Conservation (phyloP, 2,113 vertebrate species). For the Boleophthalmus pectinirostris region DNA sequence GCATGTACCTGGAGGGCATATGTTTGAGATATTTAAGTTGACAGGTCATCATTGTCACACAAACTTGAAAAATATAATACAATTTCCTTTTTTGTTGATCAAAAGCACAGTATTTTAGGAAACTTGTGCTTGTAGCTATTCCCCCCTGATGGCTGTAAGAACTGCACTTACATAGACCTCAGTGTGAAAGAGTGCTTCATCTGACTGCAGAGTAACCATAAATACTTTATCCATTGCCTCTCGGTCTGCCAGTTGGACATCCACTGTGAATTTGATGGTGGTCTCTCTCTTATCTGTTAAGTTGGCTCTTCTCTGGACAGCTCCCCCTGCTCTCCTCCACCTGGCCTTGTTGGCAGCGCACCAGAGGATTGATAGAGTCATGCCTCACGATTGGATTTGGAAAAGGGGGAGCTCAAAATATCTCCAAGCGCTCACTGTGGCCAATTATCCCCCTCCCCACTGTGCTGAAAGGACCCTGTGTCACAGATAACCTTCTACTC, state of each 20-base stretch:
- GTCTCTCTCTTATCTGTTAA: constrained; percentile 27
- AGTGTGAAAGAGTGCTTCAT: constrained; percentile 7
- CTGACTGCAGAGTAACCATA: constrained; percentile 20
- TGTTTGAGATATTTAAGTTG: constrained; percentile 4
- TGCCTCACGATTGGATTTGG: constrained; percentile 36
- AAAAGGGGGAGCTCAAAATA: constrained; percentile 52
- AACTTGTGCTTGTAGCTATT: not conserved
- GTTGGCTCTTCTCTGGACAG: constrained; percentile 36
- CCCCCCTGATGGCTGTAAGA: not conserved
- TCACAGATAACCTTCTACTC: constrained; percentile 51
- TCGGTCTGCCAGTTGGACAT: not conserved
- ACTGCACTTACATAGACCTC: not conserved
- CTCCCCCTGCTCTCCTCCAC: constrained; percentile 33
- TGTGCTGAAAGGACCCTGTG: constrained; percentile 31
- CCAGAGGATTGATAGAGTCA: constrained; percentile 51
- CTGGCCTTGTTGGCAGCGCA: constrained; percentile 30
- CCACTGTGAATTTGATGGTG: constrained; percentile 31
- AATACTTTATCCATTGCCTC: constrained; percentile 27
- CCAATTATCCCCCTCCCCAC: constrained; percentile 56
- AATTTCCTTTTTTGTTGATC: not conserved
- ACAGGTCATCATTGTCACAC: not conserved
- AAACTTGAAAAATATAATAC: not conserved
- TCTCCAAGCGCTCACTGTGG: constrained; percentile 47
- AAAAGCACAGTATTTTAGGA: not conserved
- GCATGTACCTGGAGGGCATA: not conserved